Evolutionary conservation across 2,888 invertebrate species (phyloP), one percentile per base, ranked within the genome.

Genomic region (Euphydryas editha): DNA sequence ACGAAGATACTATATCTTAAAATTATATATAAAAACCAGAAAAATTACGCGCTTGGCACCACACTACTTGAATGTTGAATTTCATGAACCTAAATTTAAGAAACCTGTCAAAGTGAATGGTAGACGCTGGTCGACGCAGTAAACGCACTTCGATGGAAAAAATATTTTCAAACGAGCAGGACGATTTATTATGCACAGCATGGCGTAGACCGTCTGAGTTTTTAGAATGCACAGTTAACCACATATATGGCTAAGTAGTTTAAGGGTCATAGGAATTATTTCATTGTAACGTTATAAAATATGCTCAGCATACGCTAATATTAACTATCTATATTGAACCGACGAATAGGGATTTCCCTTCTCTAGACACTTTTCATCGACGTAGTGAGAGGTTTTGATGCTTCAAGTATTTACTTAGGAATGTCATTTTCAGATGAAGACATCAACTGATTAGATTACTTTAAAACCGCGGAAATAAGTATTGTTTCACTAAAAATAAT

Each of bases 401-500:
- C 39, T 24, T 20, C 2, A 10, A 47, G 24, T 59, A 42, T 10
- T 46, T 56, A 20, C 20, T 18, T 20, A 57, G 56, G 60, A 63
- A 70, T 65, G 36, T 61, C 30, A n/a, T 30, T 51, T 54, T 65
- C 15, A 51, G 54, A 20, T 65, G 57, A 65, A 55, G 37, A 62
- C 42, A 68, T 58, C 42, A 57, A 18, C 15, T 58, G 55, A 68
- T 65, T 72, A 70, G 68, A 73, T 74, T 74, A 61, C 74, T 75
- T 68, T 75, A 74, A 72, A 79, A 61, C 58, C 59, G 61, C 79
- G 75, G 75, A 81, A 83, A 84, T 83, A 76, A 80, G 80, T 81
- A 84, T 87, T 87, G 85, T 88, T 85, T 82, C 74, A 79, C 75
- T 82, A 81, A 82, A 78, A 82, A 84, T 81, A 84, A 85, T 88